A percentile compares a stretch with the other conserved stretches of the same genome.
These are phyloP conservation scores for Myanophis thanlyinensis DNA, from an alignment of 2,113 vertebrate species.

Conservation along the genomic window DNA sequence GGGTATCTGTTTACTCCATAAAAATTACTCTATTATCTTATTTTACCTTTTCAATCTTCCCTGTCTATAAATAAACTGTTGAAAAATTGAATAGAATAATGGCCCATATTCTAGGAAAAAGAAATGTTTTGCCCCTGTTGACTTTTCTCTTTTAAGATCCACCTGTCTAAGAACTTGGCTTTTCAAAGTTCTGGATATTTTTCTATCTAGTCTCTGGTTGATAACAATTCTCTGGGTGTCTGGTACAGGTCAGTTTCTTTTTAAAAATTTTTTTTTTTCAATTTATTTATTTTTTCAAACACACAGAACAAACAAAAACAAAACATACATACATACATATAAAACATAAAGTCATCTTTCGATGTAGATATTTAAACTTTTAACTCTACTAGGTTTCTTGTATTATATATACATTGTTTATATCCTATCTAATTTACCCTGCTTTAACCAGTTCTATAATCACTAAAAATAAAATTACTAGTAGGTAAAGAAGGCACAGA, in stretches of 20 bases:
- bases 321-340: no score
- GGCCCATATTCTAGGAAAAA: background rate
- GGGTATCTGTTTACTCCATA: background rate
- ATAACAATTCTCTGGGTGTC: background rate
- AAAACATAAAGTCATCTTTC: no score
- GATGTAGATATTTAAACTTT: no score
- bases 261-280: no score
- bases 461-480: background rate
- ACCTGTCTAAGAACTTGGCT: background rate
- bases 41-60: background rate
- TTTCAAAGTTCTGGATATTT: background rate
- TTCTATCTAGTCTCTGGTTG: background rate
- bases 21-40: slow-evolving; percentile 4
- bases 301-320: no score
- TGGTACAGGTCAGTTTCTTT: background rate
- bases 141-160: background rate
- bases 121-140: background rate
- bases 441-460: background rate
- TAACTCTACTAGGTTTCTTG: no score
- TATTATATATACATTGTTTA: no score
- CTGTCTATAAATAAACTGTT: background rate
- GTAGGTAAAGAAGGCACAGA: background rate
- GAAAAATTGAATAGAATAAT: background rate
- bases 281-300: no score
- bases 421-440: no score